Percentiles rank a stretch among this genome's conserved stretches.
Conservation (phyloP, 1,140 invertebrate species). For the Zaprionus camerounensis region DNA sequence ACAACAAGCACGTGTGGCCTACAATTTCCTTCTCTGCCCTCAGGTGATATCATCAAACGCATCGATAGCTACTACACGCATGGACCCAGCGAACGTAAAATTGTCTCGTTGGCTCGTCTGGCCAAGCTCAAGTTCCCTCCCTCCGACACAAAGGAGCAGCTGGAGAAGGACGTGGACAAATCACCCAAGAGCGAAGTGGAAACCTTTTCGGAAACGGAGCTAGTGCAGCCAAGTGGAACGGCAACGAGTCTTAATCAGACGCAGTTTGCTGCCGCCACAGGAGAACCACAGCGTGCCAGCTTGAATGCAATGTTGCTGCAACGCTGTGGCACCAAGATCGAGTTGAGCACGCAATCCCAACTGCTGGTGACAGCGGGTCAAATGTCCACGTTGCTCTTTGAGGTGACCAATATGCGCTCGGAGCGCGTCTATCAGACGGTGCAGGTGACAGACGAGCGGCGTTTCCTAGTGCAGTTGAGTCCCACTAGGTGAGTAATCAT, state of each 20-base stretch:
- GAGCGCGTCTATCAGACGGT: constrained; percentile 85
- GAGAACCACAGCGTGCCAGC: constrained; percentile 34
- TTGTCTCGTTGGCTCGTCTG: constrained; percentile 26
- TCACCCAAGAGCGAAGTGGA: constrained; percentile 74
- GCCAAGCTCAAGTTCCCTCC: constrained; percentile 61
- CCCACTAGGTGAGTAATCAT: constrained; percentile 66
- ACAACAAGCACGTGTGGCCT: constrained; percentile 10
- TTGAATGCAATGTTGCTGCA: constrained; percentile 68
- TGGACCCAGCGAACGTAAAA: constrained; percentile 19
- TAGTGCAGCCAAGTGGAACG: constrained; percentile 47
- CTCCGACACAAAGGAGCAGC: constrained; percentile 45
- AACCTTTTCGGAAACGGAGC: constrained; percentile 75
- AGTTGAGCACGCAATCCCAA: constrained; percentile 78
- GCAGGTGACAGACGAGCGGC: constrained; percentile 85
- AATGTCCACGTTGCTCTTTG: constrained; percentile 84
- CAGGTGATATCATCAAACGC: constrained; percentile 79
- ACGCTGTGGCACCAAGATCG: constrained; percentile 76
- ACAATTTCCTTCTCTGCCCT: constrained; percentile 1
- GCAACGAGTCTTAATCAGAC: constrained; percentile 64
- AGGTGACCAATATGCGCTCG: constrained; percentile 86
- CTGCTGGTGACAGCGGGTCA: constrained; percentile 70
- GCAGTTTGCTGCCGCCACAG: constrained; percentile 45
- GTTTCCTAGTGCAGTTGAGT: constrained; percentile 84
- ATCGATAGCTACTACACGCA: constrained; percentile 73
- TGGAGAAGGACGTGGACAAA: constrained; percentile 41